Percentiles rank a stretch among this genome's conserved stretches.
Conservation (phyloP, 2,113 vertebrate species). For the Haemorhous mexicanus region DNA sequence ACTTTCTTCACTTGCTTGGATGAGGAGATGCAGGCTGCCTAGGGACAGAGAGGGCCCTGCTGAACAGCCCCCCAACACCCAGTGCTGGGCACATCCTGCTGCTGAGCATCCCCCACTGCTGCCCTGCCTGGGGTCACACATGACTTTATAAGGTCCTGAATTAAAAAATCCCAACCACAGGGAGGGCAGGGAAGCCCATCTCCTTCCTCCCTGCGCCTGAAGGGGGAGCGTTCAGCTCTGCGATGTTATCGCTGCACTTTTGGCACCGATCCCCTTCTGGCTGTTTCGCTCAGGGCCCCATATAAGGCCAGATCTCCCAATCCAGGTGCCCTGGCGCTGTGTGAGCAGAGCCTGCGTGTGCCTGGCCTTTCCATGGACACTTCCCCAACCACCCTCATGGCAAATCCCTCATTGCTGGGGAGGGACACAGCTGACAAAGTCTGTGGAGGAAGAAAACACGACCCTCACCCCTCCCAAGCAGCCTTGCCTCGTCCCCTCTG, state of each 20-base stretch:
- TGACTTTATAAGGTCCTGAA: slow-evolving; percentile 14
- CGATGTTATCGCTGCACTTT: neutral
- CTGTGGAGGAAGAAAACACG: neutral
- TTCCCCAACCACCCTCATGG: neutral
- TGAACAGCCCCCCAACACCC: too few relatives aligned
- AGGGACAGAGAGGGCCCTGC: neutral
- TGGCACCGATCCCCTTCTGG: neutral
- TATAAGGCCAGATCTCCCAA: slow-evolving; percentile 61
- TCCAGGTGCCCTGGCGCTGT: slow-evolving; percentile 35
- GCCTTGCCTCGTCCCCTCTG: neutral
- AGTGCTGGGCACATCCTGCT: fast-evolving
- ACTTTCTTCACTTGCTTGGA: fast-evolving
- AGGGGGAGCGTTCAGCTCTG: slow-evolving; percentile 53
- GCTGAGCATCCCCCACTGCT: neutral
- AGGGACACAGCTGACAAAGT: neutral
- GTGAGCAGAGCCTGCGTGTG: fast-evolving
- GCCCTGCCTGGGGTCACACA: neutral
- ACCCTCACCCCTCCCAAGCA: neutral
- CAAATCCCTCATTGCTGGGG: neutral
- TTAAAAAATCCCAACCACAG: neutral
- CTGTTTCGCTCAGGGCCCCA: slow-evolving; percentile 48
- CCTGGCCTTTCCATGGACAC: neutral
- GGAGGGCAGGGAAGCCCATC: neutral
- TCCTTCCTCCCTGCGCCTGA: slow-evolving; percentile 16
- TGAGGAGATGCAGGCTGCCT: neutral